Percentiles rank a stretch among this genome's conserved stretches.
These are phyloP conservation scores for Poecilia velifera DNA, from an alignment of 2,797 vertebrate species.

Conservation along the genomic window DNA sequence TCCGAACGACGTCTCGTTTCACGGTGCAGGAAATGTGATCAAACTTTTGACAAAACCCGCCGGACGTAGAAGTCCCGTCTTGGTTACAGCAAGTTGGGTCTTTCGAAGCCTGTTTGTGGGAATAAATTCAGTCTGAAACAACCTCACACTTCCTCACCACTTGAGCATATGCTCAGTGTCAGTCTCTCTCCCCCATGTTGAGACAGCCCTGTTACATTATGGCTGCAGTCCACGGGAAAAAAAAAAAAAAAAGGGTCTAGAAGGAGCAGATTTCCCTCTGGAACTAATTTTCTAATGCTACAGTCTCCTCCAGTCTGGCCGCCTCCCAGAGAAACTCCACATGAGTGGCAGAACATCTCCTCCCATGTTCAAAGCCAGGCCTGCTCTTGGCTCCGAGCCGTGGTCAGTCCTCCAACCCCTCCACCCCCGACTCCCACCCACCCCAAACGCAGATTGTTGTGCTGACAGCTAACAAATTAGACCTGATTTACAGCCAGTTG, in stretches of 20 bases:
- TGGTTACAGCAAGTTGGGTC: conserved; percentile 52
- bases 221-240: conserved; percentile 59
- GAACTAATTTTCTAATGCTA: conserved; percentile 85
- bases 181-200: conserved; percentile 45
- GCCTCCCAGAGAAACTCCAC: conserved; percentile 73
- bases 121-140: conserved; percentile 60
- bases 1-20: conserved; percentile 44
- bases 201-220: conserved; percentile 64
- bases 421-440: conserved; percentile 61
- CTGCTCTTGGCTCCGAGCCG: conserved; percentile 75
- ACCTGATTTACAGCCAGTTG: conserved; percentile 82
- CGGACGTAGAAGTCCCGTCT: conserved; percentile 42
- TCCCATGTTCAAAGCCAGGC: conserved; percentile 68
- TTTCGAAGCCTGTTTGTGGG: conserved; percentile 48
- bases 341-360: conserved; percentile 78
- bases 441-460: conserved; percentile 80
- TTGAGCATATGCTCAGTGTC: conserved; percentile 66
- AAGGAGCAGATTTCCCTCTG: conserved; percentile 79
- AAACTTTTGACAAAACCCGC: conserved; percentile 45
- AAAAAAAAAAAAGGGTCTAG: conserved; percentile 38
- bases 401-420: conserved; percentile 65
- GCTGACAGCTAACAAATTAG: conserved; percentile 88
- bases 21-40: conserved; percentile 45
- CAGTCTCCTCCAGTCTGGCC: conserved; percentile 72
- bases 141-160: conserved; percentile 65